Evolutionary conservation across 64 coral and sea anemone genomes (phyloP).

Genomic region (Pocillopora verrucosa): DNA sequence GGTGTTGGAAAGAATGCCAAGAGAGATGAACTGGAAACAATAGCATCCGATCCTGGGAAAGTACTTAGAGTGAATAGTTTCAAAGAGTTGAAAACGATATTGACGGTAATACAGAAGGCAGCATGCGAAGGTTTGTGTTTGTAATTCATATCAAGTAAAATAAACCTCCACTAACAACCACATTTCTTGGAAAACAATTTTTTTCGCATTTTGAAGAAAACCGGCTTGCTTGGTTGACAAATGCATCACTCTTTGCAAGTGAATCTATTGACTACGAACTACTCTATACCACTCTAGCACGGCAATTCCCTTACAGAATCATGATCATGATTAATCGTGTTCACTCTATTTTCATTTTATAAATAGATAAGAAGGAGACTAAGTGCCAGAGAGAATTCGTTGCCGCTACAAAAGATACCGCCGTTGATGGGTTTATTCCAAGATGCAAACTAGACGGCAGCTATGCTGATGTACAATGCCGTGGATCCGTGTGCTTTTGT

Average conservation of each 20-base stretch:
- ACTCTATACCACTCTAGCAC: too few relatives aligned
- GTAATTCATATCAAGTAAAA: too few relatives aligned
- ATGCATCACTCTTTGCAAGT: too few relatives aligned
- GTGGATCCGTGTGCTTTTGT: slow-evolving; percentile 67
- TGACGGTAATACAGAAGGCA: background rate
- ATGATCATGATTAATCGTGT: too few relatives aligned
- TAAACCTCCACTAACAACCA: too few relatives aligned
- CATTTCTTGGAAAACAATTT: too few relatives aligned
- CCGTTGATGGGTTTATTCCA: slow-evolving; percentile 24
- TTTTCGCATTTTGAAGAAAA: too few relatives aligned
- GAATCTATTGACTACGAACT: too few relatives aligned
- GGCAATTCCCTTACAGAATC: too few relatives aligned
- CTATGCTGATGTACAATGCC: slow-evolving; percentile 70
- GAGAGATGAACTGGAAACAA: slow-evolving; percentile 8
- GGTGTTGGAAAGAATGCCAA: slow-evolving; percentile 47
- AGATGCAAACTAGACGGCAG: slow-evolving; percentile 69
- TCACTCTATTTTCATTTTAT: background rate
- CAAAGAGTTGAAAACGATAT: background rate
- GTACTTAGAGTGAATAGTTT: slow-evolving; percentile 24
- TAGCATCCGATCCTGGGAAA: slow-evolving; percentile 48
- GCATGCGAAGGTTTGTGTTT: slow-evolving; percentile 42
- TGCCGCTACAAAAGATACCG: slow-evolving; percentile 4
- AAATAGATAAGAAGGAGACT: slow-evolving; percentile 1
- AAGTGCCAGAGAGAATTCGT: slow-evolving; percentile 52
- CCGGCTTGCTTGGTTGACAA: too few relatives aligned